phyloP scores from a whole-genome alignment of 2,797 vertebrate genomes.

The Alosa sapidissima region DNA sequence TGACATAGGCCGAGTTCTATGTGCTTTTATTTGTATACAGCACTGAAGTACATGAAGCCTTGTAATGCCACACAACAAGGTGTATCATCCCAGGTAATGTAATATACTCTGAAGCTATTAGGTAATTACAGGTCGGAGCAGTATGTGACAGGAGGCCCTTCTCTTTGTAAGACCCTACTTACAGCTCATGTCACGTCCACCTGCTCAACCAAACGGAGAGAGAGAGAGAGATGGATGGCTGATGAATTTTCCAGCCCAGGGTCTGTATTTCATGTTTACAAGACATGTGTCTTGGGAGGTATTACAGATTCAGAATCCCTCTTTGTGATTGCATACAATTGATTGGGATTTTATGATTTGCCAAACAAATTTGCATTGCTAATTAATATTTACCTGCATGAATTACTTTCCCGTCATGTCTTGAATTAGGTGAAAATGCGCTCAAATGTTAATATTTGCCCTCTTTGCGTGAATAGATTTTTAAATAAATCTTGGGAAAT shows the following conservation, averaged over 20 bases:
- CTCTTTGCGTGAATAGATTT: not conserved
- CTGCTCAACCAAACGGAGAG: slow-evolving; percentile 10
- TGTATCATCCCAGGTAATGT: not conserved
- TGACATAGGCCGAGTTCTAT: not conserved
- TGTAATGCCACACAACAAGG: not conserved
- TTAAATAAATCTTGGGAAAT: not conserved
- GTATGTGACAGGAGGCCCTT: not conserved
- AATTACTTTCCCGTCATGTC: slow-evolving; percentile 13
- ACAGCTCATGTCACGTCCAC: not conserved
- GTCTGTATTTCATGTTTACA: not conserved
- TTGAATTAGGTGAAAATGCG: not conserved
- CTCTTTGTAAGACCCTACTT: not conserved
- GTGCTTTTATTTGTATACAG: not conserved
- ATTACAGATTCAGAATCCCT: not conserved
- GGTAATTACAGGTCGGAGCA: not conserved
- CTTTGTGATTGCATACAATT: not conserved
- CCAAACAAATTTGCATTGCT: slow-evolving; percentile 1
- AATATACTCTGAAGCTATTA: not conserved
- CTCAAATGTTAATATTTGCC: slow-evolving; percentile 9
- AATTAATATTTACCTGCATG: not conserved
- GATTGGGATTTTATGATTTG: not conserved
- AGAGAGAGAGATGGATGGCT: not conserved
- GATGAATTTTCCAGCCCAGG: not conserved
- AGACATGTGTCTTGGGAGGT: not conserved
- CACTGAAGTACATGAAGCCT: not conserved